Conservation (phyloP, 2,113 vertebrate genomes). For the Odontesthes bonariensis region DNA sequence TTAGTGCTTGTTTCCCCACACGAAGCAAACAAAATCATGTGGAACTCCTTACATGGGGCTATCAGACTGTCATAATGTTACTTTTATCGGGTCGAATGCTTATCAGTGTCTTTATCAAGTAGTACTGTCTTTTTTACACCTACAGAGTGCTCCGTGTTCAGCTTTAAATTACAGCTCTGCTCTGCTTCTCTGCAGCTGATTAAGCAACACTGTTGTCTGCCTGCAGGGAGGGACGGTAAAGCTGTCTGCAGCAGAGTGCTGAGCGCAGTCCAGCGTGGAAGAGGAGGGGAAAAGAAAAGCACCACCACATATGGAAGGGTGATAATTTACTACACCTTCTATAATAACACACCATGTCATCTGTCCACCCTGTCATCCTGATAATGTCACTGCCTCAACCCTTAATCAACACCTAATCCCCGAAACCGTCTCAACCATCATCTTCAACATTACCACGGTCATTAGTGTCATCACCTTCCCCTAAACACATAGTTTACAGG, state of each 20-base stretch:
- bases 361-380: constrained; percentile 57
- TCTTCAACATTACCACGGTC: constrained; percentile 52
- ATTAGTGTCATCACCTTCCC: constrained; percentile 61
- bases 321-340: constrained; percentile 63
- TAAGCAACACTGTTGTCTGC: constrained; percentile 50
- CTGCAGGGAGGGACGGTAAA: constrained; percentile 59
- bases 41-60: background rate
- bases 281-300: constrained; percentile 45
- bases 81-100: background rate
- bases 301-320: constrained; percentile 47
- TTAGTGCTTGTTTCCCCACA: background rate
- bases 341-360: constrained; percentile 54
- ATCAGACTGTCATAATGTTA: background rate
- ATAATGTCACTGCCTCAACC: constrained; percentile 51
- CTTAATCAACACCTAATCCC: constrained; percentile 63
- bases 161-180: constrained; percentile 59
- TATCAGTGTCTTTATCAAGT: constrained; percentile 18
- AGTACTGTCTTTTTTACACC: constrained; percentile 5
- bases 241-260: constrained; percentile 67
- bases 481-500: constrained; percentile 44
- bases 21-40: background rate
- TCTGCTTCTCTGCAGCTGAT: constrained; percentile 45
- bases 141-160: constrained; percentile 8
- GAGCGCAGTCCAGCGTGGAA: constrained; percentile 50
- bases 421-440: constrained; percentile 54